Evolutionary conservation across 2,888 invertebrate genomes (phyloP).

Genomic region (Drosophila borborema): DNA sequence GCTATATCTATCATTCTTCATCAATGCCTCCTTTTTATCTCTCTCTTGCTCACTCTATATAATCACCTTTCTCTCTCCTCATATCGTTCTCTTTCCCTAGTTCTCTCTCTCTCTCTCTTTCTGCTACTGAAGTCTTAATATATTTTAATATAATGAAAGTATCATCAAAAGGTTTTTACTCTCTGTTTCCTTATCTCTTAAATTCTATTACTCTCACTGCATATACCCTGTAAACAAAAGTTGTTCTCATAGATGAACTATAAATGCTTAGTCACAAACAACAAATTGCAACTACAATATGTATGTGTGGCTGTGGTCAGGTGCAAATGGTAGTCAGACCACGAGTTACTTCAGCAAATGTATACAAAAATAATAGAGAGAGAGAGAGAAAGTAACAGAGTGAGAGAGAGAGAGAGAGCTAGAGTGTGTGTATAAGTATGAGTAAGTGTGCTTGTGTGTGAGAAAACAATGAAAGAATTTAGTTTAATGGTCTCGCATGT

Average conservation of each 20-base stretch:
- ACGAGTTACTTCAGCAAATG: slow-evolving; percentile 2
- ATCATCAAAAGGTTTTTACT: background rate
- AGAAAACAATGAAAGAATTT: slow-evolving; percentile 47
- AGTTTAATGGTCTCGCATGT: slow-evolving; percentile 58
- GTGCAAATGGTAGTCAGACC: slow-evolving; percentile 23
- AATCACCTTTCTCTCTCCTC: too few species aligned
- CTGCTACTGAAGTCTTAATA: too few species aligned
- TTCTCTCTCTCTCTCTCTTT: too few species aligned
- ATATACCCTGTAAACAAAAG: slow-evolving; percentile 8
- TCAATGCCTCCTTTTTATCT: background rate
- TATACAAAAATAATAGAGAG: background rate
- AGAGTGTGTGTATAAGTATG: background rate
- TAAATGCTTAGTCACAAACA: slow-evolving; percentile 39
- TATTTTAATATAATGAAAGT: too few species aligned
- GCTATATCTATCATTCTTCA: background rate
- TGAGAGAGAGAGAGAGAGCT: background rate
- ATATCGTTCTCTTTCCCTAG: background rate
- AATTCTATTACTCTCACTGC: background rate
- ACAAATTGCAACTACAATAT: slow-evolving; percentile 27
- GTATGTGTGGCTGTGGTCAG: slow-evolving; percentile 33
- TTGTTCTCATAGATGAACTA: slow-evolving; percentile 15
- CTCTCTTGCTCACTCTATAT: background rate
- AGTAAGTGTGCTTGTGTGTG: background rate
- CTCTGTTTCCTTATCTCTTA: background rate
- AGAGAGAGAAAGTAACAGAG: background rate